A percentile compares a stretch with the other conserved stretches of the same genome.
Conservation (phyloP, 2,888 invertebrate species). For the Ariolimax columbianus region DNA sequence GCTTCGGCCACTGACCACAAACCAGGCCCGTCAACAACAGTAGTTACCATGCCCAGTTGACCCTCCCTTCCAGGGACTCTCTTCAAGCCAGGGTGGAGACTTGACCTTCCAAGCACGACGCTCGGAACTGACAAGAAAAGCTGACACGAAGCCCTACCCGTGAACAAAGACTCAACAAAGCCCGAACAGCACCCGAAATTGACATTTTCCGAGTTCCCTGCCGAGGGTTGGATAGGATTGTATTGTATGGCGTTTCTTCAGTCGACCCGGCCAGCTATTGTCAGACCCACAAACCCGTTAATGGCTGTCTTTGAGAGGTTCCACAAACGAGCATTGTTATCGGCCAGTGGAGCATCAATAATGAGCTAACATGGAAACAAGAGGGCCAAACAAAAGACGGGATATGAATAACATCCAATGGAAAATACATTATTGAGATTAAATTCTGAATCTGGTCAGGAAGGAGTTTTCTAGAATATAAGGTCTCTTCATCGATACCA, state of each 20-base stretch:
- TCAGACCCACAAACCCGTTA: conserved; percentile 45
- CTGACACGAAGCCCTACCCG: conserved; percentile 27
- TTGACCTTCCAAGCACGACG: neutral
- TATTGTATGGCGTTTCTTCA: conserved; percentile 1
- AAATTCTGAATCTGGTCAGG: too few relatives aligned
- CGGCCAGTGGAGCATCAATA: too few relatives aligned
- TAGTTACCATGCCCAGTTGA: neutral
- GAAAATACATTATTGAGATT: too few relatives aligned
- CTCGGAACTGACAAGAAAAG: conserved; percentile 2
- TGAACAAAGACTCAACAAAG: conserved; percentile 33
- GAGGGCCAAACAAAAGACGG: too few relatives aligned
- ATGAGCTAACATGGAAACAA: too few relatives aligned
- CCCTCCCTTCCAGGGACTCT: neutral
- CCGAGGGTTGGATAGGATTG: neutral
- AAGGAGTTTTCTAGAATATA: too few relatives aligned
- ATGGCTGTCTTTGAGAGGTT: conserved; percentile 16
- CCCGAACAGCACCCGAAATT: conserved; percentile 26
- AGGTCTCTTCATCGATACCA: too few relatives aligned
- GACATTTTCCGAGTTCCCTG: conserved; percentile 34
- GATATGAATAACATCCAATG: too few relatives aligned
- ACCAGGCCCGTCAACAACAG: neutral
- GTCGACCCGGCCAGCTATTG: conserved; percentile 32
- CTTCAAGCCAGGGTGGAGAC: neutral
- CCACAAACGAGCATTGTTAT: neutral
- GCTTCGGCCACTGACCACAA: neutral